Evolutionary conservation across 2,888 invertebrate species (phyloP).

Genomic region (Himalopsyche tibetana): DNA sequence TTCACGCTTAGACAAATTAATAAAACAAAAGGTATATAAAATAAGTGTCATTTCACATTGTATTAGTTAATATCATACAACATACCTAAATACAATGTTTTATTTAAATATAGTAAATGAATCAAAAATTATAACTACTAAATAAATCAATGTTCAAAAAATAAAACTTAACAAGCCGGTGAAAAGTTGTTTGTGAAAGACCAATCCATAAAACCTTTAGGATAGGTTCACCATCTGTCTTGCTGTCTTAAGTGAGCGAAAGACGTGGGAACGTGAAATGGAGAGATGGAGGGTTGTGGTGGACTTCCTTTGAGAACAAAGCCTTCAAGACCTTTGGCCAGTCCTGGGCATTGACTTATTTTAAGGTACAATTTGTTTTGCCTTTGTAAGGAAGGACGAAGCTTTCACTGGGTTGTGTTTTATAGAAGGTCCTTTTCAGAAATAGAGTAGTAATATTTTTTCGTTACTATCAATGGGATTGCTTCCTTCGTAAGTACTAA

Average conservation of each 20-base stretch:
- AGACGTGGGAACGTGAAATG: conserved; percentile 1
- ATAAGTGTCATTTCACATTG: no score
- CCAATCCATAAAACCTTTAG: conserved; percentile 38
- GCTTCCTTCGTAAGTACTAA: background rate
- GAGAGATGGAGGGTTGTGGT: conserved; percentile 29
- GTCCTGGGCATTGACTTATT: conserved; percentile 13
- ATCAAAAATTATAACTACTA: no score
- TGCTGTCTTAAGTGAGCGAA: conserved; percentile 35
- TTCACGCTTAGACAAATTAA: no score
- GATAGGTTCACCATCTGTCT: conserved; percentile 38
- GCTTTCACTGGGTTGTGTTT: conserved; percentile 35
- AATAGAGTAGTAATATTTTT: conserved; percentile 19
- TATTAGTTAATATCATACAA: no score
- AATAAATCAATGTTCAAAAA: no score
- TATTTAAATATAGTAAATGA: no score
- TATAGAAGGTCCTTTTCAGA: conserved; percentile 17
- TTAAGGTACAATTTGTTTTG: conserved; percentile 38
- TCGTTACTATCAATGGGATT: conserved; percentile 26
- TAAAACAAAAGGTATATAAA: no score
- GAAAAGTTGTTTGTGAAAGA: background rate
- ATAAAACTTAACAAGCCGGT: background rate
- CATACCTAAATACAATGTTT: no score
- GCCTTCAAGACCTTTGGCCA: conserved; percentile 39
- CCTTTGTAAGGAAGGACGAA: conserved; percentile 17
- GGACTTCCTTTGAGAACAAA: conserved; percentile 34